Conservation (phyloP, 2,113 vertebrate species). For the Etheostoma cragini region DNA sequence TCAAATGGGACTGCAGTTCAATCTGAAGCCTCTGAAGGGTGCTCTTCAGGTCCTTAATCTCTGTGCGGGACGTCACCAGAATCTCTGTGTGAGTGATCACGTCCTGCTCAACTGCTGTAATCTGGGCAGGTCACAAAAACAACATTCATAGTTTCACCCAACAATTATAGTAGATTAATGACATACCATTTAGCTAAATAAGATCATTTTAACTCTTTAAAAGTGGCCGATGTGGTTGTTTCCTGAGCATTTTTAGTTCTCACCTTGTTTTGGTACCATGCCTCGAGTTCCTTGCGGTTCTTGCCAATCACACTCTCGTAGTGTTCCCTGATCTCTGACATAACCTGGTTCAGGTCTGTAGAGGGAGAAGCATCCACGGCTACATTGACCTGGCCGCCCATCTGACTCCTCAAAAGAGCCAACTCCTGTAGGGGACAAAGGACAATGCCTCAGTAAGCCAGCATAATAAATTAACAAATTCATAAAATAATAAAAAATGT, state of each 20-base stretch:
- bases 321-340: conserved; percentile 85
- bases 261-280: conserved; percentile 82
- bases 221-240: not conserved
- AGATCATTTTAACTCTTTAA: not conserved
- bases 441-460: conserved; percentile 3
- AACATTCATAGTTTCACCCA: not conserved
- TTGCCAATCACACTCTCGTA: conserved; percentile 87
- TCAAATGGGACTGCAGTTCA: conserved; percentile 87
- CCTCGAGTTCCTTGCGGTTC: conserved; percentile 85
- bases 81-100: conserved; percentile 79
- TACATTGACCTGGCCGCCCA: conserved; percentile 79
- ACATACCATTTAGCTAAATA: not conserved
- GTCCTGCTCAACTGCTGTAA: conserved; percentile 84
- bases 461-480: not conserved
- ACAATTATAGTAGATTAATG: not conserved
- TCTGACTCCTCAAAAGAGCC: conserved; percentile 54
- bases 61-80: conserved; percentile 77
- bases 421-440: conserved; percentile 69
- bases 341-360: conserved; percentile 72
- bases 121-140: conserved; percentile 70
- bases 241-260: not conserved
- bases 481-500: not conserved
- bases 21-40: conserved; percentile 86
- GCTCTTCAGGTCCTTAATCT: conserved; percentile 85
- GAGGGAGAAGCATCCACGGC: conserved; percentile 81